Conservation (phyloP, 2,113 vertebrate species). For the Chelonoidis abingdonii region DNA sequence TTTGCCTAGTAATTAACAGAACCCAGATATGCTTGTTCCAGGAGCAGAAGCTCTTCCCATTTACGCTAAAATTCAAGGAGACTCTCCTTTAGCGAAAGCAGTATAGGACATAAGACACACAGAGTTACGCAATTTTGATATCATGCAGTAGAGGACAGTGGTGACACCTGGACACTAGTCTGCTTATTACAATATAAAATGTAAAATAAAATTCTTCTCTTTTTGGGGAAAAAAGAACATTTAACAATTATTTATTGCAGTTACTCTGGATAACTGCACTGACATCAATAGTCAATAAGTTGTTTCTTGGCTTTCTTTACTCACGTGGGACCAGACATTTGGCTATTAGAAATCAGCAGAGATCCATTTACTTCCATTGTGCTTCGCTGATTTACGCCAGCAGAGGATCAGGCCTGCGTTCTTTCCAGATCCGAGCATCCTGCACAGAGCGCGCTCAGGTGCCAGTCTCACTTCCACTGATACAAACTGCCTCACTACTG, state of each 20-base stretch:
- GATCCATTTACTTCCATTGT: no score
- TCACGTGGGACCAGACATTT: no score
- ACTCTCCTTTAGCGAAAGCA: neutral
- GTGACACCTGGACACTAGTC: neutral
- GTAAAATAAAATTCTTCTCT: neutral
- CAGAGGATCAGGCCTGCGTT: no score
- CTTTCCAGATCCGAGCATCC: neutral
- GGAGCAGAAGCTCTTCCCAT: neutral
- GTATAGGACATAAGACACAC: neutral
- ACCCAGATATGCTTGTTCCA: neutral
- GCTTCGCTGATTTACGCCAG: no score
- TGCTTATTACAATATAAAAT: neutral
- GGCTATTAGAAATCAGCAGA: no score
- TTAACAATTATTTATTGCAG: neutral
- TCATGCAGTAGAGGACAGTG: neutral
- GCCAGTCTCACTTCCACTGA: no score
- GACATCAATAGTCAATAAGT: no score
- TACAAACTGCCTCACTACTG: no score
- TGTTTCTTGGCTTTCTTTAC: no score
- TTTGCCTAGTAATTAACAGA: neutral
- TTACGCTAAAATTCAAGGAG: neutral
- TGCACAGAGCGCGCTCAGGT: neutral
- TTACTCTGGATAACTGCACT: neutral
- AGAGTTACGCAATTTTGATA: neutral
- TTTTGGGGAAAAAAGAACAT: neutral